Base-by-base conservation (phyloP, 2,113 vertebrate genomes). In the Zapus hudsonius region DNA sequence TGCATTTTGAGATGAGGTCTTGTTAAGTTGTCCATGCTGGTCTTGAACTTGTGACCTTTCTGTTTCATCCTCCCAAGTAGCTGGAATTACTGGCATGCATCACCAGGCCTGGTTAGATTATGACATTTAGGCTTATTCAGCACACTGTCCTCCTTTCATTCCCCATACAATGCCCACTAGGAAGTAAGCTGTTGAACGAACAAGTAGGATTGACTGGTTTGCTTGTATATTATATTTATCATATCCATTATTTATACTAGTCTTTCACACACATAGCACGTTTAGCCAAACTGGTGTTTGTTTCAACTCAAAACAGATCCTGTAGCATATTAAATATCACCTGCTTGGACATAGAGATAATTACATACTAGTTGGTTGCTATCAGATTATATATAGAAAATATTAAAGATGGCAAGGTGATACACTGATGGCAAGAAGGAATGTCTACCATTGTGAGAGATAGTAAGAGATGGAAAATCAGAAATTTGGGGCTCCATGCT, bases 301-400 rank as follows among this genome's bases (percentile, higher is more conserved):
- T 69, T 93, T 93, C 83, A 90, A 66, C 86, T 59, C 84, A 87
- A 88, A 89, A 23, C 31, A 25, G 17, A 79, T 63, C 25, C 44
- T 40, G 12, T 40, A 47, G 52, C 40, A 67, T 29, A 17, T 22
- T 76, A 33, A 17, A 23, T 36, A 44, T 90, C 59, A 79, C 38
- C 40, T 52, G 22, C 63, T 91, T 57, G 27, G 63, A 78, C 19
- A 29, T 55, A 80, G 47, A 67, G 13, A 52, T 83, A 81, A 69
- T 42, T 70, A 47, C 90, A 78, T 59, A 78, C 23, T 80, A 83
- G 25, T 47, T 91, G 27, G 16, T 67, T 61, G 17, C 36, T 67
- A 52, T 36, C 86, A 86, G 47, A 55, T 40, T 72, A 72, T 70
- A 38, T 81, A 33, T 79, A 57, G 55, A 79, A 90, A 87, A 89